phyloP scores from a whole-genome alignment of 2,113 vertebrate species.

The Herpailurus yagouaroundi region DNA sequence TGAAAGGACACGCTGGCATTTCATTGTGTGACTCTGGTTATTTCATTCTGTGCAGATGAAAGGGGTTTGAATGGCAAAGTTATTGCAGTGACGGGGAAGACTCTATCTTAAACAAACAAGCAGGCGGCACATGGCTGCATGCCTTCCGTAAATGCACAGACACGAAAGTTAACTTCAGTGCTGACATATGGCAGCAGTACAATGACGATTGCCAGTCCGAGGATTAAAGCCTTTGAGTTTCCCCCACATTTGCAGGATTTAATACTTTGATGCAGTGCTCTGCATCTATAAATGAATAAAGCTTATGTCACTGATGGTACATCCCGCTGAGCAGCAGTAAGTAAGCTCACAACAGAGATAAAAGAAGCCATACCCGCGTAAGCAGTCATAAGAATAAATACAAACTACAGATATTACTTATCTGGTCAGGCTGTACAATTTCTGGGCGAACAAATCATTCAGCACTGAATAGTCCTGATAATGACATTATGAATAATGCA shows the following conservation, averaged over 20 bases:
- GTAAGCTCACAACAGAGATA: slow-evolving; percentile 62
- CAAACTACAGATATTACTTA: slow-evolving; percentile 60
- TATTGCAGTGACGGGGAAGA: not conserved
- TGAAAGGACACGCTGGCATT: slow-evolving; percentile 39
- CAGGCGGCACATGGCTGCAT: not conserved
- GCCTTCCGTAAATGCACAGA: not conserved
- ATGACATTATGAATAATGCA: slow-evolving; percentile 71
- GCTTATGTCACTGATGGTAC: slow-evolving; percentile 53
- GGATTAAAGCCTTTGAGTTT: slow-evolving; percentile 8
- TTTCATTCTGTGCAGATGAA: not conserved
- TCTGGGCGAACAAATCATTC: not conserved
- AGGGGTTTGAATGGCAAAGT: not conserved
- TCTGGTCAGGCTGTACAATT: slow-evolving; percentile 39
- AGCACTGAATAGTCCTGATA: slow-evolving; percentile 50
- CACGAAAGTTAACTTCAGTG: not conserved
- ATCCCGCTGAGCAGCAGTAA: slow-evolving; percentile 46
- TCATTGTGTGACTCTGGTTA: not conserved
- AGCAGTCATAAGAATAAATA: slow-evolving; percentile 61
- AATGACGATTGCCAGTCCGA: not conserved
- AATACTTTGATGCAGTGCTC: slow-evolving; percentile 42
- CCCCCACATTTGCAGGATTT: slow-evolving; percentile 39
- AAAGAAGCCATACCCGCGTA: slow-evolving; percentile 35
- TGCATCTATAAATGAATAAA: slow-evolving; percentile 52
- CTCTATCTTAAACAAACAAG: slow-evolving; percentile 57
- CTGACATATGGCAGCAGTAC: not conserved